Evolutionary conservation across 1,140 invertebrate species (phyloP).

Genomic region (Anoplophora glabripennis): DNA sequence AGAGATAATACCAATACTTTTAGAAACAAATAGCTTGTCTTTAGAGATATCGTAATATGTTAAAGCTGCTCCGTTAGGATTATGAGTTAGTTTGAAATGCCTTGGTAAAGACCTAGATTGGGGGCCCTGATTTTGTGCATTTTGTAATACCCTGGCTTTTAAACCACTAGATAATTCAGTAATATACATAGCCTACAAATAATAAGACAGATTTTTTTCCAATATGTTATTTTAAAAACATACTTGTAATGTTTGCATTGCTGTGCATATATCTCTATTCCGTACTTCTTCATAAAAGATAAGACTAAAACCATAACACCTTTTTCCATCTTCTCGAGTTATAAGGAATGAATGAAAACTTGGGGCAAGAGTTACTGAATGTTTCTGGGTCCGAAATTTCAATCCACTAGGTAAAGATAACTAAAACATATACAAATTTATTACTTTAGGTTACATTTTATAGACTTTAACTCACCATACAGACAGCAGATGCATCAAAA

Average conservation of each 20-base stretch:
- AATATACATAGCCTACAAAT: constrained; percentile 80
- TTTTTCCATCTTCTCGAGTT: constrained; percentile 92
- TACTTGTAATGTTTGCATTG: constrained; percentile 91
- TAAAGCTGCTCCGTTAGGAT: constrained; percentile 67
- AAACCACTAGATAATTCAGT: constrained; percentile 82
- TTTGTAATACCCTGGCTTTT: constrained; percentile 55
- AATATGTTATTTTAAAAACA: constrained; percentile 1
- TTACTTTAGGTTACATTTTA: background rate
- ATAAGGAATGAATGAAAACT: constrained; percentile 96
- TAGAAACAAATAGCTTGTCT: constrained; percentile 91
- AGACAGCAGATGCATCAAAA: constrained; percentile 92
- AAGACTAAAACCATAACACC: constrained; percentile 90
- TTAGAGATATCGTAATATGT: constrained; percentile 90
- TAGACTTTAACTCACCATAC: constrained; percentile 69
- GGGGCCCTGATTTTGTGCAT: constrained; percentile 55
- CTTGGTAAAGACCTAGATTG: constrained; percentile 76
- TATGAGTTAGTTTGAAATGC: constrained; percentile 82
- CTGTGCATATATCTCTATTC: constrained; percentile 86
- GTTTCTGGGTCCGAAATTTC: constrained; percentile 91
- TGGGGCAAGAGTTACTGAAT: constrained; percentile 71
- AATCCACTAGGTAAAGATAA: constrained; percentile 91
- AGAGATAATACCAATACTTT: constrained; percentile 89
- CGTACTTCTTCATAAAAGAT: constrained; percentile 95
- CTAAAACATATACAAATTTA: constrained; percentile 54
- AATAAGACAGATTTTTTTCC: background rate